Evolutionary conservation across 2,113 vertebrate genomes (phyloP).

Genomic region (Saccopteryx leptura): DNA sequence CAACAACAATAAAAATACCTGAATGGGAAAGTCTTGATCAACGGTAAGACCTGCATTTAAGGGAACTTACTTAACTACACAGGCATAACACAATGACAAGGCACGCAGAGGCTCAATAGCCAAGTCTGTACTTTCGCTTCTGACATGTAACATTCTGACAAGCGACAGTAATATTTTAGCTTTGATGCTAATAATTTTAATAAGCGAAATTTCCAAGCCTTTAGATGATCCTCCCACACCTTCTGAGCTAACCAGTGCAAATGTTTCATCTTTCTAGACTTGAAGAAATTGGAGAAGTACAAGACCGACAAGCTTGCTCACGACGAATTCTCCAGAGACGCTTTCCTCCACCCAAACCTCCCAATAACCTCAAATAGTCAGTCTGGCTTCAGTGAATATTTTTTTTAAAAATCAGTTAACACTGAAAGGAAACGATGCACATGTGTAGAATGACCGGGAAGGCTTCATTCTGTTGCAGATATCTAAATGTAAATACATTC

Average conservation of each 20-base stretch:
- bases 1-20: not conserved
- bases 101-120: not conserved
- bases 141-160: conserved; percentile 1
- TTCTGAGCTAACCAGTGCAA: not conserved
- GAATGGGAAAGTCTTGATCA: not conserved
- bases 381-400: not conserved
- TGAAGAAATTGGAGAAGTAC: conserved; percentile 30
- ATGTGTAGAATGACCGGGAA: not conserved
- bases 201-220: conserved; percentile 15
- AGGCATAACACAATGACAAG: not conserved
- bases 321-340: not conserved
- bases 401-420: conserved; percentile 54
- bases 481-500: conserved; percentile 65
- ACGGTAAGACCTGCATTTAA: not conserved
- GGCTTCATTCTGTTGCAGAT: conserved; percentile 33
- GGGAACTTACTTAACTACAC: not conserved
- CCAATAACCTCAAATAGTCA: not conserved
- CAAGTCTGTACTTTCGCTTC: not conserved
- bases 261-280: conserved; percentile 10
- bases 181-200: conserved; percentile 40
- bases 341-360: not conserved
- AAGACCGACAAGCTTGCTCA: not conserved
- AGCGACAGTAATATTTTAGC: not conserved
- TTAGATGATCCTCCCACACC: not conserved
- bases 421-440: conserved; percentile 22